phyloP scores from a whole-genome alignment of 2,888 invertebrate species.

The Tromatobia lineatoria region DNA sequence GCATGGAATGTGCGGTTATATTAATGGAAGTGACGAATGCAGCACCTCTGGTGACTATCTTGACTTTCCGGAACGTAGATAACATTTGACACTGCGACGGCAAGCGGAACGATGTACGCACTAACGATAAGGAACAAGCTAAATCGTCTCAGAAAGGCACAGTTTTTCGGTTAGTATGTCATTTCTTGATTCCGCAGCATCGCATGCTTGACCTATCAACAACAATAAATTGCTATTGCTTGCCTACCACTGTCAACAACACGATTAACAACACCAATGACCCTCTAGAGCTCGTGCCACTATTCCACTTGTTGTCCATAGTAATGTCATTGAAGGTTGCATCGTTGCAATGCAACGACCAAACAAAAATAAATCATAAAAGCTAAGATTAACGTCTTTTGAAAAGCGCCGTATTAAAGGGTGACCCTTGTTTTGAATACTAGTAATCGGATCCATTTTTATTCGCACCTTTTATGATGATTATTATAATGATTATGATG shows the following conservation, averaged over 20 bases:
- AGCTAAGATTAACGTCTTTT: no score
- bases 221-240: slow-evolving; percentile 18
- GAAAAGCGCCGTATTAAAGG: no score
- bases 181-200: slow-evolving; percentile 35
- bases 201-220: slow-evolving; percentile 8
- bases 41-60: slow-evolving; percentile 30
- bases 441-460: no score
- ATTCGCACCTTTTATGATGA: no score
- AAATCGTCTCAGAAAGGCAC: slow-evolving; percentile 23
- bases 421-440: no score
- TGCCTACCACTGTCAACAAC: slow-evolving; percentile 45
- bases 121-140: slow-evolving; percentile 62
- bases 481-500: no score
- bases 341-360: no score
- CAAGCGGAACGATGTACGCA: slow-evolving; percentile 30
- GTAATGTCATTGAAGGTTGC: no score
- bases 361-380: no score
- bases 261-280: slow-evolving; percentile 54
- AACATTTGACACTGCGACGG: slow-evolving; percentile 74
- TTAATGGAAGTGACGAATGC: slow-evolving; percentile 6
- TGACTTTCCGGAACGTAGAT: slow-evolving; percentile 67
- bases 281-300: no score
- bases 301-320: no score
- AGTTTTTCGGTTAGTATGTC: slow-evolving; percentile 32
- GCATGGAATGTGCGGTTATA: not conserved